Percentiles rank a stretch among this genome's conserved stretches.
These are phyloP conservation scores for Gorsachius magnificus DNA, from an alignment of 2,797 vertebrate species.

Conservation along the genomic window DNA sequence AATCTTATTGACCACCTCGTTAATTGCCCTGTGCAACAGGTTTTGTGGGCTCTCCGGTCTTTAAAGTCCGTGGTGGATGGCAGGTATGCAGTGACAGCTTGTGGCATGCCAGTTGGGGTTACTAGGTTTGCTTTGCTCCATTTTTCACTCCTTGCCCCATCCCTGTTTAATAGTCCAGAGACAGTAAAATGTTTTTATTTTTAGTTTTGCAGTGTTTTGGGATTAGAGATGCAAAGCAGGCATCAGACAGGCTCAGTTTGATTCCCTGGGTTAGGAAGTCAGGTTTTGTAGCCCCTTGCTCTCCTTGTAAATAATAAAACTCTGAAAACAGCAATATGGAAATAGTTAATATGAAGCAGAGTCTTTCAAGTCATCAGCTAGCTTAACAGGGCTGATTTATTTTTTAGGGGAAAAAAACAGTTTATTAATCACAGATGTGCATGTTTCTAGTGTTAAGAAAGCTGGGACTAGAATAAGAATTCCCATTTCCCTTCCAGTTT, in stretches of 20 bases:
- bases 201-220: neutral
- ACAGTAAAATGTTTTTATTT: neutral
- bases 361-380: constrained; percentile 52
- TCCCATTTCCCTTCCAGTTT: constrained; percentile 33
- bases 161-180: neutral
- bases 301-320: neutral
- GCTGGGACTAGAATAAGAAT: constrained; percentile 31
- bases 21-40: neutral
- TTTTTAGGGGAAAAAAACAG: neutral
- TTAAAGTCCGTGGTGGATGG: neutral
- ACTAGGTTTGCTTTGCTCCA: neutral
- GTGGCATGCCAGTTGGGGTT: neutral
- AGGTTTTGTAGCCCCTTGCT: neutral
- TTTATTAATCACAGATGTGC: constrained; percentile 75
- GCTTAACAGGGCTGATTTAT: constrained; percentile 61
- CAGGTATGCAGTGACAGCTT: neutral
- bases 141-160: neutral
- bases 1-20: neutral
- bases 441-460: constrained; percentile 50
- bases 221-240: neutral
- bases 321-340: neutral
- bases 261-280: neutral
- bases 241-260: neutral
- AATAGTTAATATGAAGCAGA: constrained; percentile 48
- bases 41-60: neutral